Evolutionary conservation across 1,140 invertebrate genomes (phyloP).

Genomic region (Luehdorfia chinensis): DNA sequence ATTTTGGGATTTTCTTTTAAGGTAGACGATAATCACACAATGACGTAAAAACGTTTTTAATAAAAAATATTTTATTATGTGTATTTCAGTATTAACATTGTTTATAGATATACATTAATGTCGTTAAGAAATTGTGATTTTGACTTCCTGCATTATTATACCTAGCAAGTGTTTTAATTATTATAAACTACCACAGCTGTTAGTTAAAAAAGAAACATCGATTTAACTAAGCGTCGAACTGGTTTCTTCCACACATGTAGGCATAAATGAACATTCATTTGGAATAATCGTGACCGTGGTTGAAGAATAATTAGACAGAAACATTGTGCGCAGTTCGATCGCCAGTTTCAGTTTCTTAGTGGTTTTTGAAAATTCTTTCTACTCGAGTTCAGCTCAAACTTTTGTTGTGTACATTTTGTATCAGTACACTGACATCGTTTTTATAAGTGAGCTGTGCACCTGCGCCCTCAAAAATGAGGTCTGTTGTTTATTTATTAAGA

Average conservation of each 20-base stretch:
- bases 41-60: not conserved
- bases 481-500: slow-evolving; percentile 34
- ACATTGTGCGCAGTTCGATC: slow-evolving; percentile 36
- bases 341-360: slow-evolving; percentile 62
- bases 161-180: slow-evolving; percentile 17
- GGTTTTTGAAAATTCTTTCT: slow-evolving; percentile 65
- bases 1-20: not conserved
- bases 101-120: no score
- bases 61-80: no score
- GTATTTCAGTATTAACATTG: no score
- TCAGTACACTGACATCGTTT: slow-evolving; percentile 29
- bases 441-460: slow-evolving; percentile 31
- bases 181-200: slow-evolving; percentile 23
- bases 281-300: slow-evolving; percentile 61
- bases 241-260: slow-evolving; percentile 27
- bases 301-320: slow-evolving; percentile 62
- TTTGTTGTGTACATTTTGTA: slow-evolving; percentile 38
- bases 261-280: slow-evolving; percentile 36
- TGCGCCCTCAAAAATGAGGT: slow-evolving; percentile 29
- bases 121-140: not conserved
- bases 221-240: slow-evolving; percentile 33
- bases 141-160: not conserved
- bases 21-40: not conserved
- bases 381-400: slow-evolving; percentile 27
- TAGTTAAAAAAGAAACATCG: slow-evolving; percentile 28